Evolutionary conservation across 2,888 invertebrate species (phyloP), one percentile per base, ranked within the genome.

Genomic region (Ethmia dodecea): DNA sequence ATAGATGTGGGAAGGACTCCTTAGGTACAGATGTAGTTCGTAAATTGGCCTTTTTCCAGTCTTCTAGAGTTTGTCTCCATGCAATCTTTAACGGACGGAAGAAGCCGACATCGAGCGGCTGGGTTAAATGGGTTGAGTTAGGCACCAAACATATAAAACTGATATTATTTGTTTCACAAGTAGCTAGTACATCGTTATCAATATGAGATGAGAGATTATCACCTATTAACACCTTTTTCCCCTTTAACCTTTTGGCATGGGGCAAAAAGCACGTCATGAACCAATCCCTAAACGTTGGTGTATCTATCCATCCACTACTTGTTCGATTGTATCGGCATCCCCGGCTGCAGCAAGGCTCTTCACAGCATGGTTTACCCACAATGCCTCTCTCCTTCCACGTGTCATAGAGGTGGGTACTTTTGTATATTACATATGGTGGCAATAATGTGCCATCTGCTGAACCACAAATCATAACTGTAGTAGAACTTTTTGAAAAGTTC

Each of bases 371-470:
- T 18, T 5, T 9, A 18, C 18, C 18, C 9, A 5, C 6, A 9
- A 9, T 5, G 5, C 24, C 15, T 58, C 18, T 12, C 64, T 38
- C 33, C 10, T 31, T 35, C 40, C 38, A 41, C 5, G 36, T 38
- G 14, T 33, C 24, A 22, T 35, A 43, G 16, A 43, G 31, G 18
- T 40, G 30, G 12, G 29, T 5, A 13, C 29, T 35, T 33, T 43
- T 40, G 28, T 68, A 72, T 22, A 71, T 58, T 6, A 70, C 55
- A 44, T 67, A 72, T 14, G 55, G 60, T 10, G 62, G 66, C 27
- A 72, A 42, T 5, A 65, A 28, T 13, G 37, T 39, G n/a, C 72
- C 70, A 37, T 42, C 34, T 18, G 68, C 66, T 34, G 57, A 46
- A 5, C 52, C 62, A 42, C 52, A 49, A 38, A 67, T 53, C 70